Percentiles rank a stretch among this genome's conserved stretches.
These are phyloP conservation scores for Heliconius hewitsoni DNA, from an alignment of 1,140 invertebrate genomes.

Conservation along the genomic window DNA sequence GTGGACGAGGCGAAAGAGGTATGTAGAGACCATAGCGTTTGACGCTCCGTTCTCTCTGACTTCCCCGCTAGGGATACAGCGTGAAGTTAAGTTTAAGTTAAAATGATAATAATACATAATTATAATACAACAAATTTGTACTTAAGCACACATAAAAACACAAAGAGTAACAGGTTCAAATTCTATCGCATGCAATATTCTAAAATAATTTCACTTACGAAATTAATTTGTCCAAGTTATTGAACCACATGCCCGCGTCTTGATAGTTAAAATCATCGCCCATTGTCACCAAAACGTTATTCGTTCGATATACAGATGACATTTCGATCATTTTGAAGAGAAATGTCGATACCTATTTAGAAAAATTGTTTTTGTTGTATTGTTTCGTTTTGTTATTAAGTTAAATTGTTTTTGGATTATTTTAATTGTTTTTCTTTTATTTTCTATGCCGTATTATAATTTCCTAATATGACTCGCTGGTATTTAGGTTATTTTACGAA, in stretches of 20 bases:
- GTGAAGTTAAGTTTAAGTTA: no score
- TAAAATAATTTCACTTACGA: constrained; percentile 82
- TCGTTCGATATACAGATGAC: constrained; percentile 45
- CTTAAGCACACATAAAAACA: not conserved
- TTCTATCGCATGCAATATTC: not conserved
- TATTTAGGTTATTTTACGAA: no score
- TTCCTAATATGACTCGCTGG: not conserved
- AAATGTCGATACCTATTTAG: constrained; percentile 47
- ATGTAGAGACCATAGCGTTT: no score
- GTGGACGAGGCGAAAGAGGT: no score
- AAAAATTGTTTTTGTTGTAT: not conserved
- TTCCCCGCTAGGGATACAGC: no score
- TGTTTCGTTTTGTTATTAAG: not conserved
- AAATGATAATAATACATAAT: no score
- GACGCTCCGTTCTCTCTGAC: no score
- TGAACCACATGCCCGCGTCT: constrained; percentile 91
- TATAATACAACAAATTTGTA: no score
- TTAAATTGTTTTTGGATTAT: not conserved
- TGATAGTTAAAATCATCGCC: constrained; percentile 96
- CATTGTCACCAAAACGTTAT: constrained; percentile 85
- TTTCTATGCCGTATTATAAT: not conserved
- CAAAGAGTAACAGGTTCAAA: not conserved
- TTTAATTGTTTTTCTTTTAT: not conserved
- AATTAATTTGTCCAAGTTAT: constrained; percentile 94
- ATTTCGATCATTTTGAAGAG: constrained; percentile 46